These are phyloP conservation scores for Philopedon plagiatum DNA, from an alignment of 2,888 invertebrate species.

Conservation along the genomic window DNA sequence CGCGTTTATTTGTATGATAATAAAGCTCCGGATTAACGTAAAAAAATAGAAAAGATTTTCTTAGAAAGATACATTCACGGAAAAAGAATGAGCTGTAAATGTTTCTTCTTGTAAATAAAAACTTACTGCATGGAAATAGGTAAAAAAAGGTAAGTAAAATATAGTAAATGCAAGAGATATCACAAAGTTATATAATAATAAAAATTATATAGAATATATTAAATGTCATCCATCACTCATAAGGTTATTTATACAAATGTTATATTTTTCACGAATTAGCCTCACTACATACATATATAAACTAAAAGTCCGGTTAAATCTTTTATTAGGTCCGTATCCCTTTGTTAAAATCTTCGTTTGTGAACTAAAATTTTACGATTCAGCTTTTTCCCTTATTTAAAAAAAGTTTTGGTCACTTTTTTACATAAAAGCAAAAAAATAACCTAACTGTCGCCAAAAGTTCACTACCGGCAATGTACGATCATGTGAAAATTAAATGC, in stretches of 20 bases:
- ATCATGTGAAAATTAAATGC: no score
- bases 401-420: no score
- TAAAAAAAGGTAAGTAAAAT: constrained; percentile 25
- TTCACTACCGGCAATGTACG: no score
- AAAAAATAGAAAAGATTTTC: no score
- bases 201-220: constrained; percentile 51
- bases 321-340: background rate
- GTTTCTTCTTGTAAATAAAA: background rate
- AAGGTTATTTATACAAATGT: constrained; percentile 51
- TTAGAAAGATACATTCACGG: constrained; percentile 34
- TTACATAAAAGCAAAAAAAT: no score
- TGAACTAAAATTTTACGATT: no score
- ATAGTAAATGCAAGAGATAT: constrained; percentile 59
- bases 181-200: constrained; percentile 61
- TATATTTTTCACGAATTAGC: constrained; percentile 15
- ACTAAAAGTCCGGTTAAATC: constrained; percentile 4
- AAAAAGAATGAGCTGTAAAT: constrained; percentile 50
- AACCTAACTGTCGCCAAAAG: no score
- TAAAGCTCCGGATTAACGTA: no score
- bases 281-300: constrained; percentile 18
- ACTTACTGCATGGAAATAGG: constrained; percentile 18
- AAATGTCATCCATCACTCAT: constrained; percentile 56
- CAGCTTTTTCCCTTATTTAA: no score
- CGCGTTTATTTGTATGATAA: no score
- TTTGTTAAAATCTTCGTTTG: background rate